Percentiles rank a stretch among this genome's conserved stretches.
Conservation (phyloP, 2,888 invertebrate species). For the Mimachlamys varia region DNA sequence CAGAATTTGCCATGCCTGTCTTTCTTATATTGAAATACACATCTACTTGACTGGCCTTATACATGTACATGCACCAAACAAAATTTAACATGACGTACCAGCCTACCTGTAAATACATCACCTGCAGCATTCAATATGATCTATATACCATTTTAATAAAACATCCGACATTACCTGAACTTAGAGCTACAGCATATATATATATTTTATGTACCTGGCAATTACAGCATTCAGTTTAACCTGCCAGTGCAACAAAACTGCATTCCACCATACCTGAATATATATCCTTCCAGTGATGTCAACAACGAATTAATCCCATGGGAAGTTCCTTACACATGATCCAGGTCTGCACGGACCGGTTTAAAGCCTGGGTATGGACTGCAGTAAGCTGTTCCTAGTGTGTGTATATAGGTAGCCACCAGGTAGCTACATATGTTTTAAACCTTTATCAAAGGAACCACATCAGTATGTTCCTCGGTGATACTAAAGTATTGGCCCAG, state of each 20-base stretch:
- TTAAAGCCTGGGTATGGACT: neutral
- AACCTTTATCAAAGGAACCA: neutral
- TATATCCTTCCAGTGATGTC: neutral
- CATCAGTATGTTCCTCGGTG: slow-evolving; percentile 13
- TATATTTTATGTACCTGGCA: neutral
- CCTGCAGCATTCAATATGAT: neutral
- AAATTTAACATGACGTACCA: neutral
- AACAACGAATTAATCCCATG: neutral
- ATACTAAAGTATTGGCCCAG: slow-evolving; percentile 4
- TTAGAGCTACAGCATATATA: neutral
- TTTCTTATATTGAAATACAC: neutral
- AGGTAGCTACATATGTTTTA: slow-evolving; percentile 27
- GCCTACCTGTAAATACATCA: neutral
- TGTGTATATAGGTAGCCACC: neutral
- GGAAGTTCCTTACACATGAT: neutral
- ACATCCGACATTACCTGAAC: neutral
- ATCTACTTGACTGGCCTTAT: too few relatives aligned
- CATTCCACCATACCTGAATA: neutral
- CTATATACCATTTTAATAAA: neutral
- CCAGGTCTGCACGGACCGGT: neutral
- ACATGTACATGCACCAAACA: too few relatives aligned
- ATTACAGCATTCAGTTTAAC: neutral
- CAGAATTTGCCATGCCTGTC: neutral
- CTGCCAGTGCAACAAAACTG: neutral
- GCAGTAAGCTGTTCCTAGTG: neutral